Evolutionary conservation across 1,140 invertebrate genomes (phyloP), one percentile per base, ranked within the genome.

Genomic region (Monomorium pharaonis): DNA sequence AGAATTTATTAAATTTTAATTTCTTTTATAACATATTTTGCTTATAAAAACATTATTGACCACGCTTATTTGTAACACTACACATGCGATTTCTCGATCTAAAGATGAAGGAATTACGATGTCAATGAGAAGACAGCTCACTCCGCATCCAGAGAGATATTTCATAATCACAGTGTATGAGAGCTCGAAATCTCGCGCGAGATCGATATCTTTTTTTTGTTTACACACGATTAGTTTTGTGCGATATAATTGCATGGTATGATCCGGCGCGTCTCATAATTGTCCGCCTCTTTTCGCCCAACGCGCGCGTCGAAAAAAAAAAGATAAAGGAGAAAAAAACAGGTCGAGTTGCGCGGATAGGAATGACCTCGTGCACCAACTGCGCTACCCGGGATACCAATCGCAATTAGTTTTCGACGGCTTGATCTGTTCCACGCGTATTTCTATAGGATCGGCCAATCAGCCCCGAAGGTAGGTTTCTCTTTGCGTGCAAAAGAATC

Each of bases 401-500:
- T 88, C 72, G 89, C 88, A 90, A 90, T 90, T 90, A 90, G 47
- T 86, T 88, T 90, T 70, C 72, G 89, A 88, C 88, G 67, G 86
- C 84, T 87, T 87, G 88, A 87, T 90, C 80, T 72, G 88, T 63
- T 69, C 44, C 63, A 47, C 37, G 67, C 30, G 72, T 72, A 83
- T 86, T 90, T 90, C 78, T 87, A 89, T 21, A 76, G 56, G 81
- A 84, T 54, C 86, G 87, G 69, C 77, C 88, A 90, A 90, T 90
- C 88, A 90, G 88, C 72, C 86, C 86, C 33, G 51, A 70, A 90
- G 89, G 84, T 88, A 90, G 76, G 83, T 84, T 63, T 88, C 30
- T 58, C 74, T 80, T 83, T 69, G 84, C 69, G 86, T 56, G 81
- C 54, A 65, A 81, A 86, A 88, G 84, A 80, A 88, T 77, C 81